A percentile compares a stretch with the other conserved stretches of the same genome.
Conservation (phyloP, 1,140 invertebrate genomes). For the Atta colombica region DNA sequence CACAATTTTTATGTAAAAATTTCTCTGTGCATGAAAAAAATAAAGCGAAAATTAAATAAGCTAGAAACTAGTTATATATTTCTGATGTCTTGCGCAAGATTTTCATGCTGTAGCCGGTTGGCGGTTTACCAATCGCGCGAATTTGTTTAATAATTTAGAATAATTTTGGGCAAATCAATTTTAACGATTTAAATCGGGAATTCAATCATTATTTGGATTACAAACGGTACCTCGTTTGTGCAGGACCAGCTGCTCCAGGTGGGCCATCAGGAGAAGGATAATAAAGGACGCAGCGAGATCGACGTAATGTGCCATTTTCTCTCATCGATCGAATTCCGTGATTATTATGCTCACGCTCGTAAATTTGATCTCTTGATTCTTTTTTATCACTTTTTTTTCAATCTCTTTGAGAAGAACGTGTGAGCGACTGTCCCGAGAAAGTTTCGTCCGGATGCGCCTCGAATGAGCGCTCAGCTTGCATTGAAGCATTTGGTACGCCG, state of each 20-base stretch:
- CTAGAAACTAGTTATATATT: not conserved
- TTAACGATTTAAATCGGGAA: not conserved
- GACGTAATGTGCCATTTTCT: conserved; percentile 57
- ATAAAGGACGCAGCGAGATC: conserved; percentile 41
- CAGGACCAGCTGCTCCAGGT: conserved; percentile 58
- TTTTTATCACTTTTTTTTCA: not conserved
- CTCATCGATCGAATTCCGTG: conserved; percentile 11
- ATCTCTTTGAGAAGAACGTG: not conserved
- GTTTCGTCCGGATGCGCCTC: conserved; percentile 43
- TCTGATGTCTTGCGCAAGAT: not conserved
- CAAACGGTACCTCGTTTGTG: conserved; percentile 57
- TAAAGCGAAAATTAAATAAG: not conserved
- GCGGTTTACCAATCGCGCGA: no score
- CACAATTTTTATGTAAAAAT: not conserved
- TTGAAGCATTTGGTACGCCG: conserved; percentile 63
- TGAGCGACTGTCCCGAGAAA: not conserved
- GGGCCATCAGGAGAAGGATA: conserved; percentile 54
- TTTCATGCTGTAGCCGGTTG: no score
- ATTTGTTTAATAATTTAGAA: not conserved
- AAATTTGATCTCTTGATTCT: not conserved
- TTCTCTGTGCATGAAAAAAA: not conserved
- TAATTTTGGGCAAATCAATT: not conserved
- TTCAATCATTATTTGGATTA: not conserved
- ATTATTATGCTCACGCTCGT: conserved; percentile 7
- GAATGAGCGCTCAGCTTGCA: conserved; percentile 65